Percentiles rank a stretch among this genome's conserved stretches.
Conservation (phyloP, 1,140 invertebrate genomes). For the Listronotus oregonensis region DNA sequence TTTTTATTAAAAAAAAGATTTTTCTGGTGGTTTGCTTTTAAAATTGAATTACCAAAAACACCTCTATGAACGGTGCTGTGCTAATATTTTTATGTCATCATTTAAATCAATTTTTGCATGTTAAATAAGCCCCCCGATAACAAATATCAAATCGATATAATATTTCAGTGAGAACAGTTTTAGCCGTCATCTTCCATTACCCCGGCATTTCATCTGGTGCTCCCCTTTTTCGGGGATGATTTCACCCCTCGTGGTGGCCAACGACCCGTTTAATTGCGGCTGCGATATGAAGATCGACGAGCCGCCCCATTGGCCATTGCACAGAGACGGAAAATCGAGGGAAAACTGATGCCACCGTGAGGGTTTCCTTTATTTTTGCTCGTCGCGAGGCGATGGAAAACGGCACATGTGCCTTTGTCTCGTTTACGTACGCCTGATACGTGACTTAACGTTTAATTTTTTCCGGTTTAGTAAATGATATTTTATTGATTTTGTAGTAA, state of each 20-base stretch:
- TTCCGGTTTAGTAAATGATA: no score
- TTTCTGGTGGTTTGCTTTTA: no score
- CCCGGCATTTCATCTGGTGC: constrained; percentile 42
- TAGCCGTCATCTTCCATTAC: constrained; percentile 47
- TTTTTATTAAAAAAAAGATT: no score
- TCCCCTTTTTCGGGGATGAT: constrained; percentile 34
- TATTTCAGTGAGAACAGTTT: constrained; percentile 13
- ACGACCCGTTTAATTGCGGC: constrained; percentile 69
- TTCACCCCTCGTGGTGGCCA: constrained; percentile 55
- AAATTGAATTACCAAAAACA: no score
- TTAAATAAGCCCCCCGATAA: background rate
- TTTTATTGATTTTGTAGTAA: no score
- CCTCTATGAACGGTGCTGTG: no score
- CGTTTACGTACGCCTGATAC: no score
- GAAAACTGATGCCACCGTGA: constrained; percentile 14
- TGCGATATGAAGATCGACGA: constrained; percentile 60
- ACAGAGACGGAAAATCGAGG: constrained; percentile 40
- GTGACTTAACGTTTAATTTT: no score
- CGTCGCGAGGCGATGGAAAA: constrained; percentile 17
- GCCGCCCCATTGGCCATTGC: constrained; percentile 45
- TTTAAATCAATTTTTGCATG: constrained; percentile 8
- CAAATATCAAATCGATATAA: constrained; percentile 22
- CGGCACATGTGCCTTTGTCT: background rate
- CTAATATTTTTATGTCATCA: no score
- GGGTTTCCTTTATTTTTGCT: constrained; percentile 30